phyloP scores from a whole-genome alignment of 2,888 invertebrate species.

The Latrodectus elegans region DNA sequence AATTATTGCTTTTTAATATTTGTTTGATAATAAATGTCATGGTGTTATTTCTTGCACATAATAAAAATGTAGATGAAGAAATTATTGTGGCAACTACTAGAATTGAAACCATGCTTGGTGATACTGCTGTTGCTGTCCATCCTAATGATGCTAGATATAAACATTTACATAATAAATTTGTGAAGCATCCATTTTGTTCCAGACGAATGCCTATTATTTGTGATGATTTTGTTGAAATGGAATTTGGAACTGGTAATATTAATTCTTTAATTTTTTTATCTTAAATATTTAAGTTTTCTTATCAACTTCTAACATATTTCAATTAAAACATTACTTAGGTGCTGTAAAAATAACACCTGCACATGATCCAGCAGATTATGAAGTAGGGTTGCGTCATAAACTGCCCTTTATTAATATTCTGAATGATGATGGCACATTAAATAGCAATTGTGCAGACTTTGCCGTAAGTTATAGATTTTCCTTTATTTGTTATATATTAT shows the following conservation, averaged over 20 bases:
- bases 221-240: constrained; percentile 95
- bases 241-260: constrained; percentile 90
- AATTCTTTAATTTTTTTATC: not conserved
- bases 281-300: not conserved
- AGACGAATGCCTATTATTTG: constrained; percentile 89
- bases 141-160: constrained; percentile 91
- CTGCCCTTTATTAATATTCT: constrained; percentile 91
- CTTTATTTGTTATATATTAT: too few species aligned
- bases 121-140: constrained; percentile 98
- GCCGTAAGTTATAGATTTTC: constrained; percentile 77
- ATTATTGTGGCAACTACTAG: constrained; percentile 97
- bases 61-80: constrained; percentile 79
- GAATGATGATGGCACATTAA: constrained; percentile 90
- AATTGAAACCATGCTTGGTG: constrained; percentile 97
- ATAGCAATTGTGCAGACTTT: constrained; percentile 86
- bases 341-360: constrained; percentile 99
- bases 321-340: constrained; percentile 77
- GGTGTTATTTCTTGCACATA: constrained; percentile 20
- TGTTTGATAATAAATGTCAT: too few species aligned
- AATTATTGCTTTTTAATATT: too few species aligned
- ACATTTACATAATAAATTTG: constrained; percentile 86
- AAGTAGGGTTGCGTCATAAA: constrained; percentile 91
- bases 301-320: too few species aligned
- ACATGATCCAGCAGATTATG: constrained; percentile 97
- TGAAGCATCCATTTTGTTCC: constrained; percentile 90